A percentile compares a stretch with the other conserved stretches of the same genome.
These are phyloP conservation scores for Neomonachus schauinslandi DNA, from an alignment of 2,113 vertebrate species.

Conservation along the genomic window DNA sequence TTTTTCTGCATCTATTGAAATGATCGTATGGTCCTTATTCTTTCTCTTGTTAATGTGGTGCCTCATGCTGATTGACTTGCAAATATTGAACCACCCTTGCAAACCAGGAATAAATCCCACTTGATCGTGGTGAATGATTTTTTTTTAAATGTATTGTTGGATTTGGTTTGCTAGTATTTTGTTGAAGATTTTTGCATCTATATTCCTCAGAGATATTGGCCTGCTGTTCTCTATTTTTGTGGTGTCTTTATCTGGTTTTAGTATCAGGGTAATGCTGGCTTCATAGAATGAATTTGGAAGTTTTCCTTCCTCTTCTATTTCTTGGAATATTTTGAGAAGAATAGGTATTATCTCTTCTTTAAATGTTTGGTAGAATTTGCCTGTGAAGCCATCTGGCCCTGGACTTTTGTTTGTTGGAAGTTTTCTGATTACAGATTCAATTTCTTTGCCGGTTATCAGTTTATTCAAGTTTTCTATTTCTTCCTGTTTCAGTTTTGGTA, in stretches of 20 bases:
- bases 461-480: background rate
- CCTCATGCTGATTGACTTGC: background rate
- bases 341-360: background rate
- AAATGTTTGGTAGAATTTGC: background rate
- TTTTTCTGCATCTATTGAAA: background rate
- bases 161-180: background rate
- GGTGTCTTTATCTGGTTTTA: background rate
- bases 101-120: background rate
- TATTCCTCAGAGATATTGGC: background rate
- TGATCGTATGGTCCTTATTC: background rate
- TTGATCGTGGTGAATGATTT: background rate
- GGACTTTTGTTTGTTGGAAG: background rate
- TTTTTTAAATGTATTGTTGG: background rate
- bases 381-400: background rate
- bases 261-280: background rate
- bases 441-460: background rate
- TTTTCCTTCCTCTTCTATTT: background rate
- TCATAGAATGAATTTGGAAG: background rate
- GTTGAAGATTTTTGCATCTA: background rate
- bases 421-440: background rate
- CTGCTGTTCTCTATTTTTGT: background rate
- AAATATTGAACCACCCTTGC: background rate
- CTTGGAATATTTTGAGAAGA: background rate
- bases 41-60: background rate
- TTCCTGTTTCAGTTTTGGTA: background rate